Evolutionary conservation across 2,888 invertebrate species (phyloP).

Genomic region (Hirudinaria manillensis): DNA sequence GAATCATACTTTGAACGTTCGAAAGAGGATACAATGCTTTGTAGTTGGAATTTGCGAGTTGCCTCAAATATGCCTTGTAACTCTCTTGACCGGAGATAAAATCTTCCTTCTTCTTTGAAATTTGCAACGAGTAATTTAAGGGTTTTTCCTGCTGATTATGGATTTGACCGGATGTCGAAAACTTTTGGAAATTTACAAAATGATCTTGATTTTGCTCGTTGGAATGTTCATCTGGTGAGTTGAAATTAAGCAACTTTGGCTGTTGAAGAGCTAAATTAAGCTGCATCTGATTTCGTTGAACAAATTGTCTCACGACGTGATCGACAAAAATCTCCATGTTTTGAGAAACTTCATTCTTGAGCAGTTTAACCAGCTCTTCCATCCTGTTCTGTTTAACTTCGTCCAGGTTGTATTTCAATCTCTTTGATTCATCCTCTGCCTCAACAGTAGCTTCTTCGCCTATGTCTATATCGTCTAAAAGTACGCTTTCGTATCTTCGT

Average conservation of each 20-base stretch:
- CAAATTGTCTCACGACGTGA: not conserved
- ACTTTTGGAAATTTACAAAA: not conserved
- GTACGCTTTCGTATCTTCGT: not conserved
- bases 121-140: not conserved
- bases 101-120: not conserved
- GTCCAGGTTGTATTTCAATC: not conserved
- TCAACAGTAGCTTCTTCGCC: too few relatives aligned
- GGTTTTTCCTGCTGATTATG: not conserved
- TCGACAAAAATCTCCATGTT: constrained; percentile 3
- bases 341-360: constrained; percentile 12
- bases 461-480: not conserved
- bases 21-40: not conserved
- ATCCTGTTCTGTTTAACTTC: constrained; percentile 6
- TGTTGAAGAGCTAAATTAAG: not conserved
- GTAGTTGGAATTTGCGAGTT: constrained; percentile 9
- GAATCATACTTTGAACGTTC: constrained; percentile 7
- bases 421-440: not conserved
- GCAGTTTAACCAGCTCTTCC: not conserved
- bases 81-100: not conserved
- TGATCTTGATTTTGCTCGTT: not conserved
- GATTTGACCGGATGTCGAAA: not conserved
- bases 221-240: not conserved
- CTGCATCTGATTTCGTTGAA: not conserved
- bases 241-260: not conserved
- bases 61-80: constrained; percentile 9